Base-by-base conservation (phyloP, 2,797 vertebrate genomes). In the Micrastur ruficollis region DNA sequence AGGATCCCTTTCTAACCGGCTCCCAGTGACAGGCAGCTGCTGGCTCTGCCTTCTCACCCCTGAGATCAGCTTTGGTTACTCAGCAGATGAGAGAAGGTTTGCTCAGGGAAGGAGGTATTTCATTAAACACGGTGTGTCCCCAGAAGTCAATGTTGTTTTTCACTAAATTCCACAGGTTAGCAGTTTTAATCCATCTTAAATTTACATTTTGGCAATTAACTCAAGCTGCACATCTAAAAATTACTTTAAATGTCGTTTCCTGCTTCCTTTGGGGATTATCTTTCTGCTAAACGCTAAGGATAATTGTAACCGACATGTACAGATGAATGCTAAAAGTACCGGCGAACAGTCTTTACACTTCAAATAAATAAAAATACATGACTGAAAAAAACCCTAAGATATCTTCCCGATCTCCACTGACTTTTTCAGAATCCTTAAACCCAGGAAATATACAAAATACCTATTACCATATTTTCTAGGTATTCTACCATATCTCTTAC, bases 131-230 rank as follows among this genome's bases (percentile, higher is more conserved):
- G 6, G 23, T 40, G 36, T 23, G 36, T 53, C 44, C 49, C 14
- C 17, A 40, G 38, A 81, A 83, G 42, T 75, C 73, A 55, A 9
- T 12, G 23, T 22, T 8, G 12, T 59, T 88, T 95, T 76, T 53
- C 65, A 72, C 40, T 44, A 40, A 83, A 53, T 93, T 83, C 42
- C 65, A 68, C 49, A 68, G 65, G 68, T 75, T 78, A 91, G 81
- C n/a, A 73, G 53, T 49, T 94, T 96, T 68, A 87, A 95, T 82
- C 25, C 65, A 71, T 66, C 62, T 85, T 61, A 75, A 85, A 87
- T 81, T 87, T 50, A 12, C 81, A 73, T 91, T 95, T 96, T 80
- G 65, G 72, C 61, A 95, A 95, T 87, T 92, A 95, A 88, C 87
- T 96, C 50, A 91, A 94, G 73, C 18, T 50, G 55, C 68, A 75